Base-by-base conservation (phyloP, 2,113 vertebrate species). In the Macroglossus sobrinus region DNA sequence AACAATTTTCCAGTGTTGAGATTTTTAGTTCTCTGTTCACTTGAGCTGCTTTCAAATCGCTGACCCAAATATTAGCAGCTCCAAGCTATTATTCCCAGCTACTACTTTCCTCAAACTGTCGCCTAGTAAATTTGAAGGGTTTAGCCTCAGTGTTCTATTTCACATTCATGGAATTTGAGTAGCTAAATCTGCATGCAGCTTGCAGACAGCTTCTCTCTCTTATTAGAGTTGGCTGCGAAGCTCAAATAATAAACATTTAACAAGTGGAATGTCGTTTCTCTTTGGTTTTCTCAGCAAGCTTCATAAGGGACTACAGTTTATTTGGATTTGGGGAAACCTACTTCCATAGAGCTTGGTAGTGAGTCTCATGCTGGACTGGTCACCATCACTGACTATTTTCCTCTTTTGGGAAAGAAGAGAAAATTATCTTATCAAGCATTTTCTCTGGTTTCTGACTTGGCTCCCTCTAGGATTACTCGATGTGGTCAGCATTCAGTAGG, bases 221-320 rank as follows among this genome's bases (percentile, higher is more conserved):
- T 97, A 95, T 96, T 97, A 95, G 96, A 96, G 81, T 97, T 97
- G 96, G 96, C 97, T 87, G 96, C 19, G 68, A 94, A 96, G 74
- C 91, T 91, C 88, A 81, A 95, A 94, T 95, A 96, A 98, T 95
- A 97, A 97, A 96, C 97, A 95, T 97, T 94, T 94, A 96, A 94
- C 97, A 97, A 96, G 93, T 97, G 92, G 92, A 93, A 96, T 97
- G 96, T 95, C 78, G 90, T 92, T 97, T 89, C 69, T 93, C 96
- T 97, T 96, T 86, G 68, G 87, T 98, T 90, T 90, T 94, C 96
- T 95, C 93, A 86, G 96, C 92, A 96, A 92, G 84, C 92, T 94
- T 96, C 95, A 61, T 90, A 88, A 92, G 28, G 86, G 84, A 82
- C 94, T 92, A 59, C 68, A 92, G 97, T 95, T 97, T 97, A 85